Conservation (phyloP, 2,888 invertebrate species). For the Chorisops tibialis region DNA sequence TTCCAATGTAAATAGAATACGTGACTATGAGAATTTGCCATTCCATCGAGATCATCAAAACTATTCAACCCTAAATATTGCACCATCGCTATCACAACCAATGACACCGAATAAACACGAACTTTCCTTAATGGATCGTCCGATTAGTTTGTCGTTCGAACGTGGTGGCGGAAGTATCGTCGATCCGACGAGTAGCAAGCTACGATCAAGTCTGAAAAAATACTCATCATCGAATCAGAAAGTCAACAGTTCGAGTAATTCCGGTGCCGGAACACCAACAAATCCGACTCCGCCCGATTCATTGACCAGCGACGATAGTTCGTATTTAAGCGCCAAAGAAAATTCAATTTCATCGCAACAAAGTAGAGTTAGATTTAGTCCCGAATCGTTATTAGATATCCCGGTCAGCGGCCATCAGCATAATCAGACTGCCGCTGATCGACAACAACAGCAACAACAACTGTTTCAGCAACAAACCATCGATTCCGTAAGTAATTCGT, state of each 20-base stretch:
- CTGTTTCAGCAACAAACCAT: neutral
- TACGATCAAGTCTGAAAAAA: constrained; percentile 77
- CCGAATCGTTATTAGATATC: constrained; percentile 52
- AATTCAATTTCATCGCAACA: constrained; percentile 65
- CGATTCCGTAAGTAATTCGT: neutral
- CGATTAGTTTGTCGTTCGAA: constrained; percentile 56
- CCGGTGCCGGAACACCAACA: constrained; percentile 64
- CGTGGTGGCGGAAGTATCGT: constrained; percentile 50
- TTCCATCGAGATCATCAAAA: constrained; percentile 34
- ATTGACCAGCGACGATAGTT: constrained; percentile 81
- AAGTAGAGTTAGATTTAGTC: constrained; percentile 73
- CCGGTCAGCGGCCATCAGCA: neutral
- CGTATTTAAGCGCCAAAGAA: constrained; percentile 82
- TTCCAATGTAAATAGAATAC: constrained; percentile 40
- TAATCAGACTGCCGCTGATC: neutral
- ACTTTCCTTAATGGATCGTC: neutral
- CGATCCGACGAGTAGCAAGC: constrained; percentile 48
- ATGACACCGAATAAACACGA: neutral
- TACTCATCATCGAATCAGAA: constrained; percentile 52
- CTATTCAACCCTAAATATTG: neutral
- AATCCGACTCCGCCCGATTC: constrained; percentile 85
- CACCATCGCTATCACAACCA: neutral
- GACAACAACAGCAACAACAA: constrained; percentile 1
- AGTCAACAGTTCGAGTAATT: constrained; percentile 11
- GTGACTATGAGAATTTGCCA: constrained; percentile 44